Conservation (phyloP, 2,113 vertebrate species). For the Mormyrus lacerda region DNA sequence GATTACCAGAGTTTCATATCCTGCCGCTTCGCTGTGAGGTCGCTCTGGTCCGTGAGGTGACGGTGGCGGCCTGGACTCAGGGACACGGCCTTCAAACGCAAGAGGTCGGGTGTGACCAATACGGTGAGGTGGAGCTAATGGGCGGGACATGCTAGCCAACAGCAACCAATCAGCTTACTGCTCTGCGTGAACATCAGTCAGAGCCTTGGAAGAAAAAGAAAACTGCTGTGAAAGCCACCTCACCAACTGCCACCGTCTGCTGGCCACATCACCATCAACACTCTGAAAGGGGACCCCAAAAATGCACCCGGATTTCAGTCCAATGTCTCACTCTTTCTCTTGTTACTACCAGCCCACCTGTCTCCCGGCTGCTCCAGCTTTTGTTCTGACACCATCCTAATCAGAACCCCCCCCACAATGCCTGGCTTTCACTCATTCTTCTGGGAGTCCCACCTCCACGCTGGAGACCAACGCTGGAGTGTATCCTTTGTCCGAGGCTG, state of each 20-base stretch:
- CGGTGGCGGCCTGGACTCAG: background rate
- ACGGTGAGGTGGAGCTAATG: background rate
- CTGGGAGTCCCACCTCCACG: background rate
- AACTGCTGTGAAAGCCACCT: background rate
- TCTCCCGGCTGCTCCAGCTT: slow-evolving; percentile 14
- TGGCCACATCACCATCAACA: background rate
- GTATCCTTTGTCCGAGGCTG: slow-evolving; percentile 7
- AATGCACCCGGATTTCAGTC: background rate
- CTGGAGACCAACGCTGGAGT: slow-evolving; percentile 1
- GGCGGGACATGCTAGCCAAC: background rate
- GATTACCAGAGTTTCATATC: slow-evolving; percentile 46
- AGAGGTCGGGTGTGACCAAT: background rate
- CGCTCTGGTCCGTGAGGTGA: slow-evolving; percentile 24
- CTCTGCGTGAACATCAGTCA: background rate
- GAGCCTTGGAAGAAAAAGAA: background rate
- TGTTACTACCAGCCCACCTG: slow-evolving; percentile 15
- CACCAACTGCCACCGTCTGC: background rate
- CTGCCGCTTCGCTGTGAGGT: slow-evolving; percentile 33
- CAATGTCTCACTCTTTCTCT: slow-evolving; percentile 6
- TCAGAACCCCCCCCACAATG: slow-evolving; percentile 10
- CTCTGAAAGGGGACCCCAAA: background rate
- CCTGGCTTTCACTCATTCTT: slow-evolving; percentile 10
- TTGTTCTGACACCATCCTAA: slow-evolving; percentile 11
- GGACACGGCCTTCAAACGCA: slow-evolving; percentile 16
- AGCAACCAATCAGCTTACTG: slow-evolving; percentile 34